Percentiles rank a stretch among this genome's conserved stretches.
Evolutionary conservation across 2,888 invertebrate genomes (phyloP).

Genomic region (Volucella bombylans): DNA sequence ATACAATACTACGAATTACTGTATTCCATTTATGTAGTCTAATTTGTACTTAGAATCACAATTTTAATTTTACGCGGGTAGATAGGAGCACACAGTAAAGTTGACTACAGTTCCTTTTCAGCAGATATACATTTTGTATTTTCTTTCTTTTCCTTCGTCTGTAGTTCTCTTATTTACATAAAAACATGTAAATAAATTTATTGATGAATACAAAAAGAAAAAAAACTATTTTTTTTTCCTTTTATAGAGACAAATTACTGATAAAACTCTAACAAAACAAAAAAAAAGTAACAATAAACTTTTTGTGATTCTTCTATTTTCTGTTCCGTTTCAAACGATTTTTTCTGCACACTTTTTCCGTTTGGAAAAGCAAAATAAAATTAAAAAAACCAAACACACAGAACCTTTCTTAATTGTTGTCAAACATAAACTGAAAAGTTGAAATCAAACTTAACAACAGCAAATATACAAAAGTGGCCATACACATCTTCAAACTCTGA

Average conservation of each 20-base stretch:
- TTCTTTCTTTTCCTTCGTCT: slow-evolving; percentile 17
- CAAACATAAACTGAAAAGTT: slow-evolving; percentile 66
- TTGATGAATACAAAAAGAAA: not conserved
- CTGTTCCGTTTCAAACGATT: slow-evolving; percentile 37
- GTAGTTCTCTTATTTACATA: slow-evolving; percentile 11
- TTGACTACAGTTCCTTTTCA: slow-evolving; percentile 33
- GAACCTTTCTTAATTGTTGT: slow-evolving; percentile 69
- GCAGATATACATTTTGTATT: slow-evolving; percentile 55
- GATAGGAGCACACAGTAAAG: slow-evolving; percentile 49
- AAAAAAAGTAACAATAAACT: slow-evolving; percentile 15
- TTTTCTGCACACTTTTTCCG: slow-evolving; percentile 64
- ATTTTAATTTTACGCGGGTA: slow-evolving; percentile 70
- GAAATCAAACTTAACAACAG: slow-evolving; percentile 33
- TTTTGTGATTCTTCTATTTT: slow-evolving; percentile 13
- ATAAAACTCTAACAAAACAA: not conserved
- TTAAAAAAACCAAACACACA: slow-evolving; percentile 66
- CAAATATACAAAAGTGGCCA: not conserved
- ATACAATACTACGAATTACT: slow-evolving; percentile 62
- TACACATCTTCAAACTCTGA: too few species aligned
- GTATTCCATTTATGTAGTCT: slow-evolving; percentile 69
- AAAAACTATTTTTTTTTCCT: not conserved
- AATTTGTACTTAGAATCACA: slow-evolving; percentile 70
- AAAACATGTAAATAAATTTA: slow-evolving; percentile 37
- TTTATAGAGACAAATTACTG: slow-evolving; percentile 6
- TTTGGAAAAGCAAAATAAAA: slow-evolving; percentile 66